These are phyloP conservation scores for Stenichneumon culpator DNA, from an alignment of 2,888 invertebrate species.

Conservation along the genomic window DNA sequence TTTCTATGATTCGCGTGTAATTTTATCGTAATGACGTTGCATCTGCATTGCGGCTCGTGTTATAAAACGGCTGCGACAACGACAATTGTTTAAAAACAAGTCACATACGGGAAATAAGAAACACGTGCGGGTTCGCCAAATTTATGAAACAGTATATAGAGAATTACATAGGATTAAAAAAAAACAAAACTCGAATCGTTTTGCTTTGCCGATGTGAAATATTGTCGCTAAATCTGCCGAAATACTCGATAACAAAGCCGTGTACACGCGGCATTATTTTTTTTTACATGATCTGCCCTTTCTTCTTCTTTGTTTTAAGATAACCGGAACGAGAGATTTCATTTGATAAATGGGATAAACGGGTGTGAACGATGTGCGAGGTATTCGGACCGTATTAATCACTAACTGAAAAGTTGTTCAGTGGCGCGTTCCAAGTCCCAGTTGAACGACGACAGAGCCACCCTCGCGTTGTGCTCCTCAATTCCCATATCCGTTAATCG, in stretches of 20 bases:
- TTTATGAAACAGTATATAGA: conserved; percentile 39
- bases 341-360: conserved; percentile 50
- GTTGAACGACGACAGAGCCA: conserved; percentile 95
- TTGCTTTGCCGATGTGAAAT: conserved; percentile 38
- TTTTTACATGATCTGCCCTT: conserved; percentile 9
- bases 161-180: conserved; percentile 27
- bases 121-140: conserved; percentile 38
- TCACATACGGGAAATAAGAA: conserved; percentile 35
- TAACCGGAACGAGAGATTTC: conserved; percentile 43
- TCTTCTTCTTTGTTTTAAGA: not conserved
- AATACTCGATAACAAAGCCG: conserved; percentile 49
- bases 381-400: conserved; percentile 72
- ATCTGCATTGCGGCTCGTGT: not conserved
- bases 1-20: conserved; percentile 30
- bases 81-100: conserved; percentile 12
- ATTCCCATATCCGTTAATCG: conserved; percentile 98
- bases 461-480: conserved; percentile 94
- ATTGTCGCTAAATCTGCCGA: conserved; percentile 44
- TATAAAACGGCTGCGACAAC: conserved; percentile 11
- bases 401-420: conserved; percentile 94
- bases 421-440: conserved; percentile 98
- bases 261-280: conserved; percentile 41
- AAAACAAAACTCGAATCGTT: conserved; percentile 6
- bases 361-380: conserved; percentile 55
- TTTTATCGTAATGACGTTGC: not conserved